Base-by-base conservation (phyloP, 2,797 vertebrate genomes). In the Salarias fasciatus region DNA sequence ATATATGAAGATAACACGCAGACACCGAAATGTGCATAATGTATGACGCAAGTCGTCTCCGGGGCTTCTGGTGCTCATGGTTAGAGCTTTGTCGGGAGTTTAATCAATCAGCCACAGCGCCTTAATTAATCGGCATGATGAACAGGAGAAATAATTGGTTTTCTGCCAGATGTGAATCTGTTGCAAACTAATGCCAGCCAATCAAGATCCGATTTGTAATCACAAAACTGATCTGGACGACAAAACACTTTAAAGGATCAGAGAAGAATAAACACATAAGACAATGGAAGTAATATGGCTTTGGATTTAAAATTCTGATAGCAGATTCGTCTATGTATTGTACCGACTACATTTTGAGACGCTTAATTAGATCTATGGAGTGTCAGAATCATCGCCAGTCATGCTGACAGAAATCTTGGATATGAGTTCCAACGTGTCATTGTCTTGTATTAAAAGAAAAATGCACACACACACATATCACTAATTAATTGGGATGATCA, bases 91-190 rank as follows among this genome's bases (percentile, higher is more conserved):
- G 80, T 84, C 63, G 77, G 70, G 81, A 77, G 73, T 86, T 83
- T 86, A 89, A 89, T 90, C 87, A 90, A 88, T 90, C 85, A 83
- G 81, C 80, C 80, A 66, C 83, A 35, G 82, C 18, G 53, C 73
- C 79, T 88, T 90, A 89, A 90, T 91, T 88, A 88, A 88, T 83
- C 83, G 70, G 66, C 74, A 76, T 85, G 80, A 88, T 84, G 79
- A 89, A 88, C 84, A 82, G 84, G 69, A 88, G 87, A 83, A 85
- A 88, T 90, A 88, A 91, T 89, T 90, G 82, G 72, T 83, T 87
- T 90, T 86, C 82, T 85, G 80, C 82, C 85, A 88, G 86, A 90
- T 85, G 86, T 80, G 83, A 80, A 88, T 86, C 80, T 60, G 77
- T 75, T 67, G 65, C 79, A 79, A 87, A 82, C 73, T 74, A 77